Percentiles rank a stretch among this genome's conserved stretches.
phyloP scores from a whole-genome alignment of 2,888 invertebrate species.

The Thysanoteuthis rhombus region DNA sequence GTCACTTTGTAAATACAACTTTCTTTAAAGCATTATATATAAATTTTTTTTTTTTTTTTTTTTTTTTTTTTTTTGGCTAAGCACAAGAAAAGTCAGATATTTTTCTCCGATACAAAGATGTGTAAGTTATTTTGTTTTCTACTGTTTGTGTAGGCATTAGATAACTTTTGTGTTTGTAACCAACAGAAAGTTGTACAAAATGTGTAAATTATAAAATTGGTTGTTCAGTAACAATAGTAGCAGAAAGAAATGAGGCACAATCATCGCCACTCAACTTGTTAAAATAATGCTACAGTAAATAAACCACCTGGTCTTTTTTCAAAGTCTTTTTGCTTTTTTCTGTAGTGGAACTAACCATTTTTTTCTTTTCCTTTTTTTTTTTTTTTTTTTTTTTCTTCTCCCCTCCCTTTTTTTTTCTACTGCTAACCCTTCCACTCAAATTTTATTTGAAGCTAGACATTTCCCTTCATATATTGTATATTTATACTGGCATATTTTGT shows the following conservation, averaged over 20 bases:
- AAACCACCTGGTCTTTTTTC: neutral
- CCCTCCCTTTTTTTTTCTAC: too few species aligned
- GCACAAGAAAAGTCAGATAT: too few species aligned
- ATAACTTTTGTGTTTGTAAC: neutral
- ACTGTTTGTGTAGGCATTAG: neutral
- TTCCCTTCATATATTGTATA: too few species aligned
- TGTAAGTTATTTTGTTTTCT: neutral
- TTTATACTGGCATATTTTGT: too few species aligned
- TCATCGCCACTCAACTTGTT: neutral
- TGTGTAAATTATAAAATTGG: neutral
- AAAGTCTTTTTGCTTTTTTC: neutral
- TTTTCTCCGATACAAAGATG: too few species aligned
- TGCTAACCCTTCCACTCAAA: neutral
- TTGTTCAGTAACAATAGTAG: neutral
- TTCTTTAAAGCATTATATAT: neutral
- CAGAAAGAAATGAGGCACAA: neutral
- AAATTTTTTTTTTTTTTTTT: too few species aligned
- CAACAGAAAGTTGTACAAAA: neutral
- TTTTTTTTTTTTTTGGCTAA: too few species aligned
- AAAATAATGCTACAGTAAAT: neutral
- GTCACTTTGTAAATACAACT: neutral
- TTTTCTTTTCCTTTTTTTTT: too few species aligned
- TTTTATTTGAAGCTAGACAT: too few species aligned
- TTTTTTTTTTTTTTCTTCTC: too few species aligned
- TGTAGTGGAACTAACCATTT: neutral